These are phyloP conservation scores for Danio rerio DNA, from an alignment of 2,113 vertebrate species.

Conservation along the genomic window DNA sequence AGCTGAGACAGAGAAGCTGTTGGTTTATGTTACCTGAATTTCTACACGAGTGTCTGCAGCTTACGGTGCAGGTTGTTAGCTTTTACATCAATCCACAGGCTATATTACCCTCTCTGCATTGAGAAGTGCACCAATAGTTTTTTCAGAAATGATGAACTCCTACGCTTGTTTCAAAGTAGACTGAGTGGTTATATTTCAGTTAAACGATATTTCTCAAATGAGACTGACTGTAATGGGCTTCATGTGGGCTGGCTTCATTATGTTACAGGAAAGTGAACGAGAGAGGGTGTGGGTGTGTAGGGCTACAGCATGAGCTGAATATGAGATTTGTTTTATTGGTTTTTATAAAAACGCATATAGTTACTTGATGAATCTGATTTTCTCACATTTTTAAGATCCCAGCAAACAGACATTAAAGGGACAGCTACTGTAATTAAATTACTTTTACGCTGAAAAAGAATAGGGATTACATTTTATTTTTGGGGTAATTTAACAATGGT, in stretches of 20 bases:
- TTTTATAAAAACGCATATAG: neutral
- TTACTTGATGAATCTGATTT: neutral
- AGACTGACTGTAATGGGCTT: slow-evolving; percentile 46
- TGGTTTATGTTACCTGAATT: slow-evolving; percentile 23
- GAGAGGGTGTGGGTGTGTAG: neutral
- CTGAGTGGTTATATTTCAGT: slow-evolving; percentile 22
- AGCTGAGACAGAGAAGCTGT: slow-evolving; percentile 27
- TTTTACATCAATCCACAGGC: neutral
- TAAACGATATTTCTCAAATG: slow-evolving; percentile 44
- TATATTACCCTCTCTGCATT: neutral
- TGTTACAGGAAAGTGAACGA: slow-evolving; percentile 28
- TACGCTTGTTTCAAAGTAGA: slow-evolving; percentile 33
- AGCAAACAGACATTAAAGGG: neutral
- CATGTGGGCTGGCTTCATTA: slow-evolving; percentile 34
- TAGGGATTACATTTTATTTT: no score
- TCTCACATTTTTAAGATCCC: slow-evolving; percentile 2
- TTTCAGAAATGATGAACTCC: slow-evolving; percentile 23
- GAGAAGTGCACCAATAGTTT: neutral
- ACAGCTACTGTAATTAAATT: no score
- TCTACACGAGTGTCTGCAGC: neutral
- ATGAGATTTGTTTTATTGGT: slow-evolving; percentile 45
- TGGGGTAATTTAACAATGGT: no score
- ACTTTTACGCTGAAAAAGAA: no score
- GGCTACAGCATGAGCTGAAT: slow-evolving; percentile 29
- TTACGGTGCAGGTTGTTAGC: neutral